Conservation (phyloP, 2,113 vertebrate genomes). For the Solea senegalensis region DNA sequence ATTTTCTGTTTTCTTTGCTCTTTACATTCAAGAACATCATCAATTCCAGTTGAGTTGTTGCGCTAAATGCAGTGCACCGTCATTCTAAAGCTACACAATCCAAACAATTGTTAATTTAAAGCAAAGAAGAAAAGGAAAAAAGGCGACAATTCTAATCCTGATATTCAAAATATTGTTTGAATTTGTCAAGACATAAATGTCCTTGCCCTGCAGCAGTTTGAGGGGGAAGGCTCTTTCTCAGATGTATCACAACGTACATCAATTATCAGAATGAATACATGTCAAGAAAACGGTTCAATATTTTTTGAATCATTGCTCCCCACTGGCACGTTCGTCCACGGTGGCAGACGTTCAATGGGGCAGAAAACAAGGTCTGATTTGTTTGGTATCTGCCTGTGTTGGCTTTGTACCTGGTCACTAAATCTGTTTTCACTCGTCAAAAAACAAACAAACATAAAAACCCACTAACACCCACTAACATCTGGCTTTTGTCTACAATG, state of each 20-base stretch:
- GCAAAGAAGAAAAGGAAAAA: too few relatives aligned
- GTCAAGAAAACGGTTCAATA: neutral
- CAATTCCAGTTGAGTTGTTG: too few relatives aligned
- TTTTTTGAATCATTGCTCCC: neutral
- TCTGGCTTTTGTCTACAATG: too few relatives aligned
- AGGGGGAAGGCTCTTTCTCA: neutral
- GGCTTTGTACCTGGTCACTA: too few relatives aligned
- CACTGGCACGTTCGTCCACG: neutral
- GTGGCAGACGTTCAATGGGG: neutral
- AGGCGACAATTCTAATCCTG: neutral
- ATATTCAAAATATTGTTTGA: neutral
- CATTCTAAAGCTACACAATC: too few relatives aligned
- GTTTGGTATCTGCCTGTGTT: neutral
- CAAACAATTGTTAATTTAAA: too few relatives aligned
- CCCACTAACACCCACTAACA: too few relatives aligned
- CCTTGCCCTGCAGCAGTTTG: neutral
- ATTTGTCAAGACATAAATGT: neutral
- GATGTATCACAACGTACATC: neutral
- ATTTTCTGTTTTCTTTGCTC: too few relatives aligned
- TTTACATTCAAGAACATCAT: too few relatives aligned
- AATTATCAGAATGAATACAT: neutral
- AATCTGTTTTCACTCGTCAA: too few relatives aligned
- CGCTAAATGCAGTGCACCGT: too few relatives aligned
- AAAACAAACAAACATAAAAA: too few relatives aligned
- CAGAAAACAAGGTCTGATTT: conserved; percentile 11